Percentiles rank a stretch among this genome's conserved stretches.
Evolutionary conservation across 2,888 invertebrate genomes (phyloP).

Genomic region (Agriotes lineatus): DNA sequence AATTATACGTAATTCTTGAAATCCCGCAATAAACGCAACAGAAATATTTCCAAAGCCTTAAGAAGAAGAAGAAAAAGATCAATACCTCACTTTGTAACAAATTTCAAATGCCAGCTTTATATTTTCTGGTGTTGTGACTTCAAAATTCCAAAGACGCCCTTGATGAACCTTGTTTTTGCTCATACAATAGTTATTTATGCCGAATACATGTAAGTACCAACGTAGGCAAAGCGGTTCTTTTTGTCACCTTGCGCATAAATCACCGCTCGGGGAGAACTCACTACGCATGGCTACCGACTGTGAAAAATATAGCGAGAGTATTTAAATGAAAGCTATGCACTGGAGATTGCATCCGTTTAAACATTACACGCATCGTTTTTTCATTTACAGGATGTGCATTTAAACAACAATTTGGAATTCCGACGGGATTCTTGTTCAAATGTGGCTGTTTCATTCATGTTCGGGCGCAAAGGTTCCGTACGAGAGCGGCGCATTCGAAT

Average conservation of each 20-base stretch:
- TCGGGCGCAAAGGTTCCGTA: not conserved
- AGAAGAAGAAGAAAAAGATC: too few species aligned
- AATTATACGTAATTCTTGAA: too few species aligned
- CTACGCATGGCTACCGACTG: slow-evolving; percentile 5
- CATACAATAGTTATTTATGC: too few species aligned
- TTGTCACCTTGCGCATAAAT: slow-evolving; percentile 13
- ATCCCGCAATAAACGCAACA: too few species aligned
- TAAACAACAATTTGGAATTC: slow-evolving; percentile 8
- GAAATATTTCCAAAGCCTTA: too few species aligned
- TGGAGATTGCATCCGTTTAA: slow-evolving; percentile 4
- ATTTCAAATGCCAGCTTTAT: too few species aligned
- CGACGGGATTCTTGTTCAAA: not conserved
- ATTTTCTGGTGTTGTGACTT: too few species aligned
- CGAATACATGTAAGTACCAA: not conserved
- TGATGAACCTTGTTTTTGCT: too few species aligned
- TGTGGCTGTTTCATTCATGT: slow-evolving; percentile 3
- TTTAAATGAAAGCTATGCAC: slow-evolving; percentile 6
- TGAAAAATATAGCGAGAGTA: not conserved
- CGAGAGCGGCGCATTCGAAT: slow-evolving; percentile 28
- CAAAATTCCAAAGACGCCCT: too few species aligned
- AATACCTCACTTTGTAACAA: too few species aligned
- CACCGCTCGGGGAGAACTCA: not conserved
- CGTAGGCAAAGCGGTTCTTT: not conserved
- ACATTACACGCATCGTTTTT: not conserved
- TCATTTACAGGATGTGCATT: not conserved